phyloP scores from a whole-genome alignment of 2,888 invertebrate species.

The Agrochola litura region DNA sequence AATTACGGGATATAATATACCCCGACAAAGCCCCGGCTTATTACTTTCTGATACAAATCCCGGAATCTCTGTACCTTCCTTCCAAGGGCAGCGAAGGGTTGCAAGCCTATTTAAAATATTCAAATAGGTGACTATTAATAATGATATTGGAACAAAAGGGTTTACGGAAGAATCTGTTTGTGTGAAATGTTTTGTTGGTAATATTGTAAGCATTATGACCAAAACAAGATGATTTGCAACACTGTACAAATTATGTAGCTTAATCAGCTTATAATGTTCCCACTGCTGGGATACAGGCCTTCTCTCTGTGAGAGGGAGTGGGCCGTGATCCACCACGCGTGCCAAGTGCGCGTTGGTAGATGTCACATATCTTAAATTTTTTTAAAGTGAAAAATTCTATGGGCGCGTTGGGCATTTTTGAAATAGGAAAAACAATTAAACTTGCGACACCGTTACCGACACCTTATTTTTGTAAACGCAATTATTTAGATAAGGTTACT shows the following conservation, averaged over 20 bases:
- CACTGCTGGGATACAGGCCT: not conserved
- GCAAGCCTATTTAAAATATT: constrained; percentile 59
- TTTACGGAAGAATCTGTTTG: constrained; percentile 23
- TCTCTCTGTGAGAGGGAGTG: not conserved
- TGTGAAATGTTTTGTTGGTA: constrained; percentile 9
- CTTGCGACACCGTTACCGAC: too few species aligned
- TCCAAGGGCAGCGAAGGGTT: constrained; percentile 46
- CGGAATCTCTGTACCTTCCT: constrained; percentile 52
- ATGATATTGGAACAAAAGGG: constrained; percentile 49
- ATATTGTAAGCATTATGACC: not conserved
- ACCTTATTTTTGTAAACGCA: too few species aligned
- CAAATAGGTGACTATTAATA: constrained; percentile 59
- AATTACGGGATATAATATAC: constrained; percentile 52
- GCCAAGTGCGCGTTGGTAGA: not conserved
- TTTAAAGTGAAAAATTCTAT: too few species aligned
- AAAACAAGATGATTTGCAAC: not conserved
- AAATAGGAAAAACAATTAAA: too few species aligned
- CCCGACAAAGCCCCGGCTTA: constrained; percentile 45
- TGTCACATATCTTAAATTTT: too few species aligned
- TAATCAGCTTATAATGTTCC: not conserved
- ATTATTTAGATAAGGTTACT: too few species aligned
- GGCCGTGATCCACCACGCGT: too few species aligned
- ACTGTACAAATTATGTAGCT: not conserved
- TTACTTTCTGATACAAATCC: constrained; percentile 59
- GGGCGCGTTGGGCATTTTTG: too few species aligned